Conservation (phyloP, 1,140 invertebrate species). For the Nautilus pompilius region DNA sequence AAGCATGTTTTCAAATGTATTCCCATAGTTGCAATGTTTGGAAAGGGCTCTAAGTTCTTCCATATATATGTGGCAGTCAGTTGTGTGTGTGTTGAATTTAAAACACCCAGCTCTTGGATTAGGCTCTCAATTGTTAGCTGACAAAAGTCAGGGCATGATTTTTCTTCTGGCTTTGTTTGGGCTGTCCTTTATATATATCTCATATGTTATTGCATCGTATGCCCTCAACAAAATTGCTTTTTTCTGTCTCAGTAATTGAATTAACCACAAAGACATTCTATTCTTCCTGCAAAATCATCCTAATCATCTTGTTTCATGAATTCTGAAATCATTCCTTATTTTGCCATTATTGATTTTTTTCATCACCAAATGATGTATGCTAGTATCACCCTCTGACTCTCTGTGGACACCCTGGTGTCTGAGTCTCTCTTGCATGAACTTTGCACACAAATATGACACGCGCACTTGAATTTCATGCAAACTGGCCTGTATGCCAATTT, state of each 20-base stretch:
- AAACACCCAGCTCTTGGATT: constrained; percentile 14
- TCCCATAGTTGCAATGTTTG: constrained; percentile 7
- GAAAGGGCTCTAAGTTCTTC: no score
- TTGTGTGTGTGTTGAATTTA: constrained; percentile 19
- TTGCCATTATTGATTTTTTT: neutral
- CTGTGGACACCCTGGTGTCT: no score
- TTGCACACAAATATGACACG: no score
- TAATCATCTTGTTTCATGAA: constrained; percentile 2
- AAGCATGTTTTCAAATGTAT: constrained; percentile 16
- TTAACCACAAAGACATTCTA: constrained; percentile 15
- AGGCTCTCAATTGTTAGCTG: constrained; percentile 12
- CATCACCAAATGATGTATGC: constrained; percentile 3
- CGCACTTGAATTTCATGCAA: no score
- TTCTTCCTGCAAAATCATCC: constrained; percentile 7
- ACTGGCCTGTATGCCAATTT: no score
- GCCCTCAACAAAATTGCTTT: constrained; percentile 8
- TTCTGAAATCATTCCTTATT: neutral
- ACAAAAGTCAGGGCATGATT: constrained; percentile 10
- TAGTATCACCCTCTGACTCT: no score
- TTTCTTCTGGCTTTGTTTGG: constrained; percentile 10
- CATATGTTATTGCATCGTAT: constrained; percentile 11
- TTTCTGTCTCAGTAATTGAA: constrained; percentile 6
- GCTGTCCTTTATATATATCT: constrained; percentile 11
- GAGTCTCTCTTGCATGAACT: no score
- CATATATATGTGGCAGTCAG: no score